Evolutionary conservation across 2,888 invertebrate species (phyloP).

Genomic region (Drosophila flavopinicola): DNA sequence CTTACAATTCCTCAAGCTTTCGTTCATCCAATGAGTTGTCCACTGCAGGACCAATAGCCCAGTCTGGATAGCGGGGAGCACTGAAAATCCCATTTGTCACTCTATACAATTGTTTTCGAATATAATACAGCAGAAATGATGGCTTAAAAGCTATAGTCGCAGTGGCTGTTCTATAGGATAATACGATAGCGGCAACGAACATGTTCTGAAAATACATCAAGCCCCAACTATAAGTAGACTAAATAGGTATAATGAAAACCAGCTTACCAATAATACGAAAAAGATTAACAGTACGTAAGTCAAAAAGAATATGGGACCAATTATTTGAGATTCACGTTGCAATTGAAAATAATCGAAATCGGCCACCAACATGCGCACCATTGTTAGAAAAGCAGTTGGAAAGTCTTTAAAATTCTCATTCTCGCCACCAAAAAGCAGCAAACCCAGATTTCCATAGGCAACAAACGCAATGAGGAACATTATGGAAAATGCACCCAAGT

Average conservation of each 20-base stretch:
- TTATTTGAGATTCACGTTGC: slow-evolving; percentile 87
- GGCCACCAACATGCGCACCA: slow-evolving; percentile 89
- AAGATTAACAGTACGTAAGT: slow-evolving; percentile 90
- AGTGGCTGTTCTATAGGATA: slow-evolving; percentile 88
- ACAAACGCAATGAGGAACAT: slow-evolving; percentile 91
- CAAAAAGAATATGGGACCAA: slow-evolving; percentile 90
- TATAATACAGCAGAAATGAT: slow-evolving; percentile 21
- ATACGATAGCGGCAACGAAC: slow-evolving; percentile 91
- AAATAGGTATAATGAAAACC: not conserved
- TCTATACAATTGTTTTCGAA: slow-evolving; percentile 28
- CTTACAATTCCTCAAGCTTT: slow-evolving; percentile 26
- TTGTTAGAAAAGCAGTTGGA: slow-evolving; percentile 87
- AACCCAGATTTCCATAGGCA: slow-evolving; percentile 90
- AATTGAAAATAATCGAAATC: slow-evolving; percentile 89
- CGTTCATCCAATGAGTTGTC: slow-evolving; percentile 1
- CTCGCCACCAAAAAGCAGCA: slow-evolving; percentile 89
- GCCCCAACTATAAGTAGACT: not conserved
- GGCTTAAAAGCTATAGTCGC: slow-evolving; percentile 2
- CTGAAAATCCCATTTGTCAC: slow-evolving; percentile 1
- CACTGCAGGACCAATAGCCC: too few relatives aligned
- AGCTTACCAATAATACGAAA: slow-evolving; percentile 88
- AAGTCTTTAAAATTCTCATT: slow-evolving; percentile 87
- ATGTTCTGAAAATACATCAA: slow-evolving; percentile 86
- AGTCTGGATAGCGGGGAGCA: slow-evolving; percentile 18
- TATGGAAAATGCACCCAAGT: slow-evolving; percentile 88